These are phyloP conservation scores for Lophius americanus DNA, from an alignment of 2,797 vertebrate species.

Conservation along the genomic window DNA sequence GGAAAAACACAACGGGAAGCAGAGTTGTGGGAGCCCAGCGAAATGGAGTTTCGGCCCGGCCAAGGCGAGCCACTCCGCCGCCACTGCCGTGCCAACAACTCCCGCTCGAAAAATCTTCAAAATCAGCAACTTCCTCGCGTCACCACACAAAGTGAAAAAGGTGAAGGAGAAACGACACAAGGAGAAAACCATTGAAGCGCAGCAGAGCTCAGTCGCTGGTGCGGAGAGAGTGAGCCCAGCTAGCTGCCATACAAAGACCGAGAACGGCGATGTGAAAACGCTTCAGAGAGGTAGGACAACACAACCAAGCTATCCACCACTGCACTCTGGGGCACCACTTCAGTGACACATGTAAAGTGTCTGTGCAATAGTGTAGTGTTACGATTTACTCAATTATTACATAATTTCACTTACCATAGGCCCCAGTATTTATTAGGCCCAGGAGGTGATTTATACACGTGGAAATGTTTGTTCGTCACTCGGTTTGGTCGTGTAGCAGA, in stretches of 20 bases:
- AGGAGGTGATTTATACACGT: conserved; percentile 70
- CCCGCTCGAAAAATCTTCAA: conserved; percentile 85
- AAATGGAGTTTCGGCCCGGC: conserved; percentile 88
- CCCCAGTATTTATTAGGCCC: conserved; percentile 74
- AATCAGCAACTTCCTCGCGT: conserved; percentile 84
- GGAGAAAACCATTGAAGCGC: conserved; percentile 81
- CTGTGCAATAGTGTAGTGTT: accelerated
- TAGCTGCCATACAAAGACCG: conserved; percentile 85
- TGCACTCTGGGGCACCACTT: neutral
- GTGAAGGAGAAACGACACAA: conserved; percentile 88
- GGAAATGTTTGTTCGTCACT: conserved; percentile 69
- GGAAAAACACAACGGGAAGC: conserved; percentile 86
- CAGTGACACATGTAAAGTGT: accelerated
- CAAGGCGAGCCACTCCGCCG: conserved; percentile 79
- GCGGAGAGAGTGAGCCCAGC: conserved; percentile 79
- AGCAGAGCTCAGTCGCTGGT: conserved; percentile 73
- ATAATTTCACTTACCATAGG: conserved; percentile 49
- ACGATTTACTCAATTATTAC: conserved; percentile 30
- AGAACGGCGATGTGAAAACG: conserved; percentile 89
- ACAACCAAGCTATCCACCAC: neutral
- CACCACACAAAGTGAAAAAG: conserved; percentile 83
- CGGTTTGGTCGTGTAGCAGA: conserved; percentile 18
- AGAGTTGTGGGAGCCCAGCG: conserved; percentile 85
- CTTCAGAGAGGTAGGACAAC: conserved; percentile 82
- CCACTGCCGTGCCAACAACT: conserved; percentile 55